phyloP scores from a whole-genome alignment of 2,797 vertebrate species.

The Molossus alvarezi region DNA sequence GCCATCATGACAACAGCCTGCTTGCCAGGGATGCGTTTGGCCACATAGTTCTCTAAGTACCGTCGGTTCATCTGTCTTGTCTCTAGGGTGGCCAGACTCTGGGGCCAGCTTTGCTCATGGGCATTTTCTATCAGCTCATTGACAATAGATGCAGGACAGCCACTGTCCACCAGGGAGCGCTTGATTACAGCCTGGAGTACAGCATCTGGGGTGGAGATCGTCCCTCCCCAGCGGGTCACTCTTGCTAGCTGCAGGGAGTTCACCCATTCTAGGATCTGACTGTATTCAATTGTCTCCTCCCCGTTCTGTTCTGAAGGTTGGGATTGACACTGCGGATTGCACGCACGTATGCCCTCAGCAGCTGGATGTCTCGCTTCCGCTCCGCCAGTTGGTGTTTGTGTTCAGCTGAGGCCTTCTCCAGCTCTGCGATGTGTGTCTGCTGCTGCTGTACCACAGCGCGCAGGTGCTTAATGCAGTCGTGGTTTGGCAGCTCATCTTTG shows the following conservation, averaged over 20 bases:
- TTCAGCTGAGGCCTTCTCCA: conserved; percentile 97
- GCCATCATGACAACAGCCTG: conserved; percentile 99
- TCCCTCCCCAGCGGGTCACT: conserved; percentile 98
- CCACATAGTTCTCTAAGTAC: conserved; percentile 99
- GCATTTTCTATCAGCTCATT: conserved; percentile 99
- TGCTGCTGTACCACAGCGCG: conserved; percentile 97
- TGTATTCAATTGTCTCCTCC: conserved; percentile 99
- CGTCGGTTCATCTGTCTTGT: conserved; percentile 99
- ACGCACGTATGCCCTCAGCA: conserved; percentile 98
- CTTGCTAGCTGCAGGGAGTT: conserved; percentile 98
- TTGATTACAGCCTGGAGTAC: conserved; percentile 99
- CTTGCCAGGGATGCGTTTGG: conserved; percentile 98
- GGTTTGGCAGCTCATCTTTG: conserved; percentile 97
- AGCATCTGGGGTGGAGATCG: conserved; percentile 99
- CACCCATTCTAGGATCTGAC: conserved; percentile 99
- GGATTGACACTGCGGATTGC: conserved; percentile 98
- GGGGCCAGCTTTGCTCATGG: conserved; percentile 99
- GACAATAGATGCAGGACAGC: conserved; percentile 98
- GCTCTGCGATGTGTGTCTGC: conserved; percentile 96
- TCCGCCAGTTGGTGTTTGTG: conserved; percentile 98
- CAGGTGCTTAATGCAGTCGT: conserved; percentile 98
- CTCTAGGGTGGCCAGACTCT: conserved; percentile 98
- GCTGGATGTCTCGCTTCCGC: conserved; percentile 98
- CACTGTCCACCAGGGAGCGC: conserved; percentile 98
- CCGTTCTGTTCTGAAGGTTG: conserved; percentile 96